Evolutionary conservation across 1,140 invertebrate species (phyloP).

Genomic region (Parapsyche elsis): DNA sequence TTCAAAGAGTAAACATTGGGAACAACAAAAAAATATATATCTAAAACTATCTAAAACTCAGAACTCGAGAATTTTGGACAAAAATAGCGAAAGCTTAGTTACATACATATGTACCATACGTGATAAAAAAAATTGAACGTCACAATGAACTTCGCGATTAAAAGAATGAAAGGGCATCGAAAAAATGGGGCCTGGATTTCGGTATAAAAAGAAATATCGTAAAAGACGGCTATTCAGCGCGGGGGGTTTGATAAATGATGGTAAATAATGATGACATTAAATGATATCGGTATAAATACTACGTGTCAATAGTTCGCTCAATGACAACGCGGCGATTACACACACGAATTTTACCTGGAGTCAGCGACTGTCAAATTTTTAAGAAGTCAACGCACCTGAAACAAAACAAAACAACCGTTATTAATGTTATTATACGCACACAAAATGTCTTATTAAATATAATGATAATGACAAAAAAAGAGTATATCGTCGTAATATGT

Average conservation of each 20-base stretch:
- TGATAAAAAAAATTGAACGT: neutral
- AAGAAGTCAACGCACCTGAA: constrained; percentile 20
- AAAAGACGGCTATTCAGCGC: neutral
- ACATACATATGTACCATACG: no score
- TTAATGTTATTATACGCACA: neutral
- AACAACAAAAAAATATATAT: no score
- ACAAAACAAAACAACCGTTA: constrained; percentile 26
- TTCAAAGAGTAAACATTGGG: no score
- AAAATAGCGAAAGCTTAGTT: no score
- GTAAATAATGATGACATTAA: neutral
- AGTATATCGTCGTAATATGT: neutral
- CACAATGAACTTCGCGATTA: neutral
- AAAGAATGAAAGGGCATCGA: neutral
- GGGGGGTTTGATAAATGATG: constrained; percentile 16
- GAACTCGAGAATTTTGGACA: neutral
- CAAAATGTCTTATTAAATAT: neutral
- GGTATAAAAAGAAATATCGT: neutral
- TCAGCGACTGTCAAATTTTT: neutral
- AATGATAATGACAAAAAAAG: constrained; percentile 15
- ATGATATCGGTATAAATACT: constrained; percentile 5
- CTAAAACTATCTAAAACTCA: no score
- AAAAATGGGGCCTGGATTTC: neutral
- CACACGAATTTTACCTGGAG: constrained; percentile 12
- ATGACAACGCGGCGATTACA: neutral
- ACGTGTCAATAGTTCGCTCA: neutral